Percentiles rank a stretch among this genome's conserved stretches.
phyloP scores from a whole-genome alignment of 2,888 invertebrate species.

The Amphipoea lucens region DNA sequence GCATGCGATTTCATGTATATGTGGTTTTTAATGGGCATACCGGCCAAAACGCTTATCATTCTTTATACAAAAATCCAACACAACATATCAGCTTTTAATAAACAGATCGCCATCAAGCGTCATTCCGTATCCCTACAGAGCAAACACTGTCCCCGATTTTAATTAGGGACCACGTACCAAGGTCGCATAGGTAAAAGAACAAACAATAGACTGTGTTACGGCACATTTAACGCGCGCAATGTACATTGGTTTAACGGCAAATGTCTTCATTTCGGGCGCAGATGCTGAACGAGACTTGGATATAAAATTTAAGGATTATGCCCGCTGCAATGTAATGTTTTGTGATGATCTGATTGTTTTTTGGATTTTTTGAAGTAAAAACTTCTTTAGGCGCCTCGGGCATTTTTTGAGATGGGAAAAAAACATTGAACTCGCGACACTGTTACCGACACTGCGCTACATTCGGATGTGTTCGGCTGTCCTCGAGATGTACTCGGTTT shows the following conservation, averaged over 20 bases:
- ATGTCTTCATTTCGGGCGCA: conserved; percentile 68
- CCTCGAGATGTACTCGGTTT: too few species aligned
- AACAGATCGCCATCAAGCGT: conserved; percentile 41
- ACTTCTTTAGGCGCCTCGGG: too few species aligned
- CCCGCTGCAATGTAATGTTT: conserved; percentile 54
- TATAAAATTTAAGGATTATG: conserved; percentile 69
- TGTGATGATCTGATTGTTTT: conserved; percentile 44
- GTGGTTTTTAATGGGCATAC: too few species aligned
- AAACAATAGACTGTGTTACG: conserved; percentile 59
- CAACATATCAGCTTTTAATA: conserved; percentile 41
- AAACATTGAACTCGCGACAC: too few species aligned
- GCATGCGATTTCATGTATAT: too few species aligned
- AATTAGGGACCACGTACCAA: conserved; percentile 58
- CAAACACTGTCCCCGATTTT: conserved; percentile 61
- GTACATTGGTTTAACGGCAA: conserved; percentile 66
- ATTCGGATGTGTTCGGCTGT: too few species aligned
- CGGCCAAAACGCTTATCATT: too few species aligned
- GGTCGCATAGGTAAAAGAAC: conserved; percentile 61
- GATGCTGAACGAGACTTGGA: conserved; percentile 64
- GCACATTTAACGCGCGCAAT: conserved; percentile 57
- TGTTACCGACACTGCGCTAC: too few species aligned
- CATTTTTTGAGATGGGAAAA: too few species aligned
- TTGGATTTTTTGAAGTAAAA: not conserved
- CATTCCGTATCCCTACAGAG: conserved; percentile 43
- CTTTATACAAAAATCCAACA: conserved; percentile 15